Evolutionary conservation across 2,113 vertebrate genomes (phyloP), one percentile per base, ranked within the genome.

Genomic region (Heptranchias perlo): DNA sequence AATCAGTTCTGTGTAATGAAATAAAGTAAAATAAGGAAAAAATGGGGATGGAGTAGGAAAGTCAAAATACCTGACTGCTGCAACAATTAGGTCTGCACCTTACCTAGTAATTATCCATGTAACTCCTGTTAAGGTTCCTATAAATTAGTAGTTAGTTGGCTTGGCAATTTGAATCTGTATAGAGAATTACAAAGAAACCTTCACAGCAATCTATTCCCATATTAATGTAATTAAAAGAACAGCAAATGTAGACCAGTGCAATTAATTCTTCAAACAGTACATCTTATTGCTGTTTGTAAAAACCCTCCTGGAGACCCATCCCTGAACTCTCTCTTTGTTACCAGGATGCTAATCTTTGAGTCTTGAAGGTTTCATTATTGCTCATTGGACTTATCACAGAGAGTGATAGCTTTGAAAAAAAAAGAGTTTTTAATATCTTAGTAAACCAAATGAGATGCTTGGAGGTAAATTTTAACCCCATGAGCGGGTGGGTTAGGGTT

Each of bases 211-310:
- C 35, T 93, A n/a, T 61, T 62, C 89, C 58, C 35, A 39, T 62
- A 39, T 93, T 93, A 93, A 92, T 92, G 14, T 93, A 62, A 93
- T 93, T 93, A 35, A 62, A 64, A 62, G n/a, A 93, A 7, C 58
- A 64, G 89, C 64, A 62, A 93, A 39, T 62, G 61, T 39, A 39
- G 89, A 93, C 58, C n/a, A 62, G 35, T 93, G 58, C 89, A 93
- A 93, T 93, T 62, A 91, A 18, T 35, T 62, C n/a, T 62, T 93
- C 35, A 62, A 93, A 62, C 21, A 93, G 16, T 35, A 39, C 6
- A 73, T 44, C n/a, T 62, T 62, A 18, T 54, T 58, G 87, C 52
- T 62, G 58, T 23, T 62, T n/a, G 31, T 61, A 61, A 92, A 87
- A 58, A 35, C 1, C 54, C 16, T 35, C 4, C 52, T 61, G 87